phyloP scores from a whole-genome alignment of 2,113 vertebrate genomes.

The Pollimyrus isidori region DNA sequence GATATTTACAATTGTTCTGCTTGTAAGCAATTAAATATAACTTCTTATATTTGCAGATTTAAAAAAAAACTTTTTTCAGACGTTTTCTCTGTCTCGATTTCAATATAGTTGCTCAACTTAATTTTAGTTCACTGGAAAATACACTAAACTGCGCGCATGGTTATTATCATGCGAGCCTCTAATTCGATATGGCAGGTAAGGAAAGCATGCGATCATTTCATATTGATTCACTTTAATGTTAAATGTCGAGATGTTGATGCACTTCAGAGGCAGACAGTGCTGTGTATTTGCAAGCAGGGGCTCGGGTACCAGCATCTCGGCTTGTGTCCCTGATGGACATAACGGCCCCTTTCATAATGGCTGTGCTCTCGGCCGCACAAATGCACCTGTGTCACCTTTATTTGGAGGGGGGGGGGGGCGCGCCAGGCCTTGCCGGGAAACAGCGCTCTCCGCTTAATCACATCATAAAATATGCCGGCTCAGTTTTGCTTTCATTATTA shows the following conservation, averaged over 20 bases:
- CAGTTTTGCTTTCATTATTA: constrained; percentile 2
- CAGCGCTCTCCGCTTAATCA: neutral
- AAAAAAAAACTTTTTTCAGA: neutral
- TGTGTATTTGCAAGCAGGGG: neutral
- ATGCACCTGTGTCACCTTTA: neutral
- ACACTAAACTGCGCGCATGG: neutral
- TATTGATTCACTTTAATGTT: neutral
- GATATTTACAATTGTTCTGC: neutral
- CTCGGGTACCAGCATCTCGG: neutral
- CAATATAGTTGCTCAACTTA: neutral
- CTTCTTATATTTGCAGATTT: neutral
- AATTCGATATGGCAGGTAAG: neutral
- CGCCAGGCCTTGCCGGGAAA: neutral
- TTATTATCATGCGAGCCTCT: neutral
- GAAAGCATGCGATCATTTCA: neutral
- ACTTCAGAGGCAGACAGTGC: neutral
- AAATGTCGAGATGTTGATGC: neutral
- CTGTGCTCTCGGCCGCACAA: neutral
- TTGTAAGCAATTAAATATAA: neutral
- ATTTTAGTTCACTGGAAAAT: neutral
- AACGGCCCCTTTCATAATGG: neutral
- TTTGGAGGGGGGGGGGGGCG: neutral
- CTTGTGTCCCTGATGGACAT: neutral
- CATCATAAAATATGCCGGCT: neutral
- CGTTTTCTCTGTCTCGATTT: neutral